Conservation (phyloP, 2,113 vertebrate species). For the Halichoeres trimaculatus region DNA sequence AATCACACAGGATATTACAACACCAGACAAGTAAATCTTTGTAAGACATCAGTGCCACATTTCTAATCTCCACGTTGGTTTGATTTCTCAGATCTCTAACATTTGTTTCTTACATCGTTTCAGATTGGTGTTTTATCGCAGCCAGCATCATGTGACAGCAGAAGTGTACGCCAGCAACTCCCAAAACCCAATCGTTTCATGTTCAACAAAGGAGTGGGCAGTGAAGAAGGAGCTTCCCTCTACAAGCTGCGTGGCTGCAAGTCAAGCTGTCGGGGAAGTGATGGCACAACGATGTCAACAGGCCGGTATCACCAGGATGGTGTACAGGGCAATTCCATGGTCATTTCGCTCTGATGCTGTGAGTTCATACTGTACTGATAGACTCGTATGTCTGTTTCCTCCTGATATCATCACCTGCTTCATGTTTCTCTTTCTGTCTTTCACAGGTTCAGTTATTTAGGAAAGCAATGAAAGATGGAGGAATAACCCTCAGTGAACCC, state of each 20-base stretch:
- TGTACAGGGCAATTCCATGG: slow-evolving; percentile 90
- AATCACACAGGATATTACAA: too few relatives aligned
- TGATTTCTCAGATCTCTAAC: too few relatives aligned
- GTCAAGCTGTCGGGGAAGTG: slow-evolving; percentile 89
- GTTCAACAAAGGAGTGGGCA: slow-evolving; percentile 94
- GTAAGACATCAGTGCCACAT: too few relatives aligned
- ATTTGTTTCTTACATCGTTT: not conserved
- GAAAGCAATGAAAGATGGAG: slow-evolving; percentile 88
- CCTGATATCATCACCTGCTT: not conserved
- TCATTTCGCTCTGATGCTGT: slow-evolving; percentile 85
- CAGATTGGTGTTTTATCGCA: slow-evolving; percentile 88
- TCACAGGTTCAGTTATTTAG: slow-evolving; percentile 87
- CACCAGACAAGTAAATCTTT: too few relatives aligned
- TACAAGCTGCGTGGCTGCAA: slow-evolving; percentile 86
- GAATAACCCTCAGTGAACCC: slow-evolving; percentile 88
- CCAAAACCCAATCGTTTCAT: slow-evolving; percentile 84
- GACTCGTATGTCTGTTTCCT: not conserved
- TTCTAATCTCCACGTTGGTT: too few relatives aligned
- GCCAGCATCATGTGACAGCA: slow-evolving; percentile 87
- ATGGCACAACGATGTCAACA: slow-evolving; percentile 90
- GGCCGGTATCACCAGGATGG: slow-evolving; percentile 91
- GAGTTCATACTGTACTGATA: slow-evolving; percentile 62
- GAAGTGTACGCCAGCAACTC: slow-evolving; percentile 83
- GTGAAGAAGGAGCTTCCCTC: slow-evolving; percentile 89
- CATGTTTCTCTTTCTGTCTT: not conserved